These are phyloP conservation scores for Theristicus caerulescens DNA, from an alignment of 2,113 vertebrate species.

Conservation along the genomic window DNA sequence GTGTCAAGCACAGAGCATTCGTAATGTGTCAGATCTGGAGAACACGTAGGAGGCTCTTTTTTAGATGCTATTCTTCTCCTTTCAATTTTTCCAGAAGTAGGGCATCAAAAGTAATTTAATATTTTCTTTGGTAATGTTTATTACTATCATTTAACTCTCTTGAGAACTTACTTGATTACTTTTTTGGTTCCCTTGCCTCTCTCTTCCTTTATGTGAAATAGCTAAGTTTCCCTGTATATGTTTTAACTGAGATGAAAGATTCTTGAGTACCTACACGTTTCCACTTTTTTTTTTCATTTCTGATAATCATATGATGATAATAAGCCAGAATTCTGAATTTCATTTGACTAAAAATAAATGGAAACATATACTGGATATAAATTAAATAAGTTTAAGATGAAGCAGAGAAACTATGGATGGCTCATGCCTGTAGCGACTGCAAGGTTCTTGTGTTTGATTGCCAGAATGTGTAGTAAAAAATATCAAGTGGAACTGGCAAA, in stretches of 20 bases:
- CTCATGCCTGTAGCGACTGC: neutral
- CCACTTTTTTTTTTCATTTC: neutral
- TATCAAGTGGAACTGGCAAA: neutral
- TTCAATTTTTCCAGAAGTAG: neutral
- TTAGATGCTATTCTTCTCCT: neutral
- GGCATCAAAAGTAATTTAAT: neutral
- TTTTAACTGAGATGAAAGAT: neutral
- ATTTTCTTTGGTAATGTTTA: neutral
- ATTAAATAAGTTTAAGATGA: neutral
- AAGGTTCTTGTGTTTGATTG: neutral
- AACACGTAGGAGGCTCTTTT: neutral
- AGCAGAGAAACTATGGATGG: neutral
- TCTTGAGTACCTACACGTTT: neutral
- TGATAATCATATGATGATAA: neutral
- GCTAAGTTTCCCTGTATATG: neutral
- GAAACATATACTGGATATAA: neutral
- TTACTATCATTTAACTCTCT: neutral
- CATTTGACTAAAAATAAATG: neutral
- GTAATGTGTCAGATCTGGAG: neutral
- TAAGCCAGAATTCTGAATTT: neutral
- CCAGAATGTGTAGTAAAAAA: neutral
- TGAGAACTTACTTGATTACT: neutral
- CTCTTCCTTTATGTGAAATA: neutral
- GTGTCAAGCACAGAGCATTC: neutral
- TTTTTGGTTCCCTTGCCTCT: neutral